phyloP scores from a whole-genome alignment of 1,140 invertebrate genomes.

The Procambarus clarkii region DNA sequence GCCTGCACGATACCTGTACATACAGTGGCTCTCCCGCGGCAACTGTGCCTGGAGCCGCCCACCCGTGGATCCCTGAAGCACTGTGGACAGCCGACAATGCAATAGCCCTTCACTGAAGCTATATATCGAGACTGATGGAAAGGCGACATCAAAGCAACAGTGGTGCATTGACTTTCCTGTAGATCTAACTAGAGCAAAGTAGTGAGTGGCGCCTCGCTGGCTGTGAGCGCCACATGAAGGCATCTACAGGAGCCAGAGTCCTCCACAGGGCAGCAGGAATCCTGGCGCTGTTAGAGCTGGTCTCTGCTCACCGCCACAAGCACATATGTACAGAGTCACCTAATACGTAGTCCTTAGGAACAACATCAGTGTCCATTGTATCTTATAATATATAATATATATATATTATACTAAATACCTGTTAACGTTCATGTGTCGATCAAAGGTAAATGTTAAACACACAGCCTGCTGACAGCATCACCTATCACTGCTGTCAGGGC shows the following conservation, averaged over 20 bases:
- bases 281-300: conserved; percentile 57
- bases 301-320: conserved; percentile 17
- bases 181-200: no score
- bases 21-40: no score
- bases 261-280: conserved; percentile 15
- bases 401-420: no score
- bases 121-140: no score
- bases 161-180: no score
- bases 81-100: neutral
- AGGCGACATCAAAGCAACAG: no score
- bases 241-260: neutral
- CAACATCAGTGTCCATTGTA: neutral
- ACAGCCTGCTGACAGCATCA: no score
- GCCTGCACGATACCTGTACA: neutral
- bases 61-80: neutral
- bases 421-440: no score
- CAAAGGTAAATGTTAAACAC: no score
- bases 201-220: conserved; percentile 4
- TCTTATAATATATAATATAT: neutral
- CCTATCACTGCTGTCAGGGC: no score
- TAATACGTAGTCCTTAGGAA: conserved; percentile 18
- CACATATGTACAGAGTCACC: conserved; percentile 35
- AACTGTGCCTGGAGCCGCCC: no score
- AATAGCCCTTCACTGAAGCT: no score
- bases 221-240: neutral